Evolutionary conservation across 2,113 vertebrate genomes (phyloP).

Genomic region (Symphodus melops): DNA sequence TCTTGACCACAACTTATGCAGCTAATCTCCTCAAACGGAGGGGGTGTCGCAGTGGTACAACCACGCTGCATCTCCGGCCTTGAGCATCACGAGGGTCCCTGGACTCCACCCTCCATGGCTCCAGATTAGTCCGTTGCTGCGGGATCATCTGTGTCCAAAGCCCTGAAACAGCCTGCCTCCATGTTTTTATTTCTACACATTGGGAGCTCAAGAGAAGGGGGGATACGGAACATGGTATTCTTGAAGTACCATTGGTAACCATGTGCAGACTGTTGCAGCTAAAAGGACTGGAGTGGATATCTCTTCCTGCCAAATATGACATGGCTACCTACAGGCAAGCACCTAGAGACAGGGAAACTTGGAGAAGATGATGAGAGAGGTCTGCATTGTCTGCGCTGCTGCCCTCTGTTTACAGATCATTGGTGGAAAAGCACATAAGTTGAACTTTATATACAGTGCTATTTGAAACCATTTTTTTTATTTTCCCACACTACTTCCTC

Average conservation of each 20-base stretch:
- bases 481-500: conserved; percentile 19
- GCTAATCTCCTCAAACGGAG: conserved; percentile 42
- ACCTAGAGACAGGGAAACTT: conserved; percentile 21
- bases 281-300: conserved; percentile 52
- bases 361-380: conserved; percentile 37
- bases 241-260: conserved; percentile 24
- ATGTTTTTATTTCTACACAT: conserved; percentile 73
- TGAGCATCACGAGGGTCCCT: conserved; percentile 33
- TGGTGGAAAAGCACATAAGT: conserved; percentile 69
- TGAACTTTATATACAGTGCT: conserved; percentile 43
- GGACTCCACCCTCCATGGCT: conserved; percentile 40
- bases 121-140: conserved; percentile 39
- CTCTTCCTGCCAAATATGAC: conserved; percentile 69
- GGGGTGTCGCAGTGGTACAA: conserved; percentile 26
- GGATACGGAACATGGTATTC: neutral
- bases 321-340: conserved; percentile 69
- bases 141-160: conserved; percentile 59
- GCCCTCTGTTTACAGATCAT: conserved; percentile 78
- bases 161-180: conserved; percentile 70
- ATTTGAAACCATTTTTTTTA: neutral
- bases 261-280: conserved; percentile 48
- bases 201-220: conserved; percentile 26
- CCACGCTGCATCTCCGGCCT: conserved; percentile 57
- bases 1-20: conserved; percentile 76
- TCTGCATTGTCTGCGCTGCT: conserved; percentile 18